These are phyloP conservation scores for Caradrina clavipalpis DNA, from an alignment of 2,888 invertebrate species.

Conservation along the genomic window DNA sequence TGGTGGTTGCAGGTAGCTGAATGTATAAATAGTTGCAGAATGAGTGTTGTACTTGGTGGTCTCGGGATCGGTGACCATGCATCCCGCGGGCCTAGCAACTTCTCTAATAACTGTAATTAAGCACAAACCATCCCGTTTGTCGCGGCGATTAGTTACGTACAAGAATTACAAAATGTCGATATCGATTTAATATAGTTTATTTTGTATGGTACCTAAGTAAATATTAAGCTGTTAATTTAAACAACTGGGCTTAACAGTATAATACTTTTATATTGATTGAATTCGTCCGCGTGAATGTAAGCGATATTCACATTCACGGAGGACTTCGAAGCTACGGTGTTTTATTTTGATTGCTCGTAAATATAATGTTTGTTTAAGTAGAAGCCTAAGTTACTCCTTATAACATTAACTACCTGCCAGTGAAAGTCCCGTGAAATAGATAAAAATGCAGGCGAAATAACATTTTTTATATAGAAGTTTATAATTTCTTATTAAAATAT, in stretches of 20 bases:
- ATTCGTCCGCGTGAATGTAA: too few species aligned
- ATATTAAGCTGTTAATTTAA: not conserved
- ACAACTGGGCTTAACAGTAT: not conserved
- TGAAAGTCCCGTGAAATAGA: too few species aligned
- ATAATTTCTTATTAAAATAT: too few species aligned
- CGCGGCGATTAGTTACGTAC: constrained; percentile 59
- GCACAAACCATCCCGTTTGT: constrained; percentile 78
- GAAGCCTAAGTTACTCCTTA: too few species aligned
- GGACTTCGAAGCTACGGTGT: too few species aligned
- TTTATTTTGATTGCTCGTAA: too few species aligned
- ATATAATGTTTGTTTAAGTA: too few species aligned
- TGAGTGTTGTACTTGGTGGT: constrained; percentile 75
- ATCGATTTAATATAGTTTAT: constrained; percentile 45
- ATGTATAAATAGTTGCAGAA: constrained; percentile 72
- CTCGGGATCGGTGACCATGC: constrained; percentile 76
- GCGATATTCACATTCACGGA: too few species aligned
- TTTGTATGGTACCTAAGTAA: too few species aligned
- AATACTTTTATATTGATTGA: not conserved
- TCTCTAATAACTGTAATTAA: constrained; percentile 88
- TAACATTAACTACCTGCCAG: too few species aligned
- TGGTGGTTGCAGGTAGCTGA: constrained; percentile 44
- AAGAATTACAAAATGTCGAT: constrained; percentile 45
- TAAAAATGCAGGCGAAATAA: too few species aligned
- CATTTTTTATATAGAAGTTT: too few species aligned
- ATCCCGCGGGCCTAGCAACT: constrained; percentile 78